A percentile compares a stretch with the other conserved stretches of the same genome.
Evolutionary conservation across 1,140 invertebrate genomes (phyloP).

Genomic region (Mactra quadrangularis): DNA sequence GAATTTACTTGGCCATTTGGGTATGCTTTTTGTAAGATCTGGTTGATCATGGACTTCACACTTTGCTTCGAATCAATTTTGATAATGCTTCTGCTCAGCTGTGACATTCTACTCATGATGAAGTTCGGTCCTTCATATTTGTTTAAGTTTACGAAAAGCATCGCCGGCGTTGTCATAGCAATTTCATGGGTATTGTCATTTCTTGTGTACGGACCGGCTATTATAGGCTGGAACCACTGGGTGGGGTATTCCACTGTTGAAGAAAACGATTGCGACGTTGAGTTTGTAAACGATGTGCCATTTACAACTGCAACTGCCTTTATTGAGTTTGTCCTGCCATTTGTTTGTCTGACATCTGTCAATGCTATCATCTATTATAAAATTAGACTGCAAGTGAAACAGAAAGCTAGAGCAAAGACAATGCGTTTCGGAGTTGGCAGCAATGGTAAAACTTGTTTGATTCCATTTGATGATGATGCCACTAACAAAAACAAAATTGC

Average conservation of each 20-base stretch:
- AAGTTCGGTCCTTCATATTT: constrained; percentile 62
- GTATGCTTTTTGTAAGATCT: constrained; percentile 71
- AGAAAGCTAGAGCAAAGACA: too few species aligned
- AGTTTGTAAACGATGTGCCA: constrained; percentile 65
- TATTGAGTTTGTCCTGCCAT: constrained; percentile 72
- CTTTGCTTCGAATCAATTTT: constrained; percentile 70
- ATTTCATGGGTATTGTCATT: constrained; percentile 70
- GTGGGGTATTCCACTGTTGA: constrained; percentile 55
- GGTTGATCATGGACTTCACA: constrained; percentile 70
- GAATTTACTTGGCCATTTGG: constrained; percentile 70
- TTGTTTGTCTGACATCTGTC: constrained; percentile 60
- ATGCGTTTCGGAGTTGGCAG: too few species aligned
- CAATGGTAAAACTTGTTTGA: too few species aligned
- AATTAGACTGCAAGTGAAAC: constrained; percentile 58
- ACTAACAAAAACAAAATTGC: too few species aligned
- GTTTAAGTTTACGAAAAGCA: constrained; percentile 51
- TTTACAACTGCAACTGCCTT: constrained; percentile 67
- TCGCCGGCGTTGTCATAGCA: constrained; percentile 59
- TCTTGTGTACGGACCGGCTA: constrained; percentile 71
- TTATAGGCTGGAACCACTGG: constrained; percentile 74
- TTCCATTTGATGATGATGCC: too few species aligned
- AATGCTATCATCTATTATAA: constrained; percentile 67
- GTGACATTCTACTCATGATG: constrained; percentile 70
- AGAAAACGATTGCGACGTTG: constrained; percentile 67
- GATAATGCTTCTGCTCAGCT: constrained; percentile 70